Evolutionary conservation across 1,140 invertebrate genomes (phyloP).

Genomic region (Heliothis virescens): DNA sequence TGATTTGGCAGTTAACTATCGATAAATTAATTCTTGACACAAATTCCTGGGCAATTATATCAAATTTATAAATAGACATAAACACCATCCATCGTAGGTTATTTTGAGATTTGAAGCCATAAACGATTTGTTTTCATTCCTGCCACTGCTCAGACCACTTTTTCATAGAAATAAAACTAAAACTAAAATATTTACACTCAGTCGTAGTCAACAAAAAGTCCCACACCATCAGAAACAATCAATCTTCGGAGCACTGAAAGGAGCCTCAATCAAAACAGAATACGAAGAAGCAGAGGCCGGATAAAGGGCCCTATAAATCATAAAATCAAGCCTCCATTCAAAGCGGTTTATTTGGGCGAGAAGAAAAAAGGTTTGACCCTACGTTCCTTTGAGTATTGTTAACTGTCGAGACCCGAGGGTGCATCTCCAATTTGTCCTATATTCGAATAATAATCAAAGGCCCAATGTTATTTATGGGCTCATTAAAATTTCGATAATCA

Average conservation of each 20-base stretch:
- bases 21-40: conserved; percentile 42
- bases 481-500: conserved; percentile 82
- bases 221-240: conserved; percentile 82
- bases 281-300: conserved; percentile 76
- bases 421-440: conserved; percentile 81
- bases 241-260: conserved; percentile 81
- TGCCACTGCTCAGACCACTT: conserved; percentile 14
- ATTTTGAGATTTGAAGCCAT: conserved; percentile 14
- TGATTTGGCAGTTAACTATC: conserved; percentile 40
- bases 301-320: conserved; percentile 84
- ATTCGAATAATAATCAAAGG: conserved; percentile 75
- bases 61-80: conserved; percentile 29
- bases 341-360: conserved; percentile 76
- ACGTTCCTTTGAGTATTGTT: conserved; percentile 69
- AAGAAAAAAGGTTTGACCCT: conserved; percentile 77
- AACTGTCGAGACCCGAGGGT: conserved; percentile 66
- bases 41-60: conserved; percentile 37
- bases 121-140: conserved; percentile 22
- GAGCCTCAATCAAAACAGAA: conserved; percentile 85
- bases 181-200: conserved; percentile 78
- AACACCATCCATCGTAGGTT: conserved; percentile 4
- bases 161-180: conserved; percentile 55
- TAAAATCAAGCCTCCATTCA: conserved; percentile 83
- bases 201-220: conserved; percentile 79
- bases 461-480: conserved; percentile 76